Evolutionary conservation across 2,797 vertebrate species (phyloP).

Genomic region (Poeciliopsis presidionis): DNA sequence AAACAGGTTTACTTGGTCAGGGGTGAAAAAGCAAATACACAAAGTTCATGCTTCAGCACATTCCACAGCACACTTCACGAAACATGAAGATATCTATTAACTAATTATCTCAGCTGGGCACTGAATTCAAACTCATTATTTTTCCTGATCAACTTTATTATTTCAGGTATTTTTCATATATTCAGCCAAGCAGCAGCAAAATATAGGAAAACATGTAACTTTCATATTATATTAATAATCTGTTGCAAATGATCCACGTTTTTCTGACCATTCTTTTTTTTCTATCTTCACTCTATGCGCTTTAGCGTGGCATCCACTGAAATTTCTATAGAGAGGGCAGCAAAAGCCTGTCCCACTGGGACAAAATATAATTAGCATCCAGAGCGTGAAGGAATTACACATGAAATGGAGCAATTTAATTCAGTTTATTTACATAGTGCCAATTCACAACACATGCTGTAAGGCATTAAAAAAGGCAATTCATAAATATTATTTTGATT

Average conservation of each 20-base stretch:
- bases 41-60: background rate
- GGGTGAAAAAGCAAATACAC: background rate
- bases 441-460: background rate
- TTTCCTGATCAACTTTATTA: background rate
- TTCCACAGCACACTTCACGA: background rate
- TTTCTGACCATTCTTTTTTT: background rate
- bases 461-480: background rate
- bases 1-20: background rate
- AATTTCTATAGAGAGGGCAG: background rate
- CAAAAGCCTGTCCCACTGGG: background rate
- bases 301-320: conserved; percentile 1
- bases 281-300: background rate
- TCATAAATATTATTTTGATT: background rate
- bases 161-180: background rate
- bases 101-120: background rate
- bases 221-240: background rate
- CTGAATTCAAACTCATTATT: background rate
- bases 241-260: background rate
- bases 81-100: background rate
- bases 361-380: background rate
- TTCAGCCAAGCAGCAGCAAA: background rate
- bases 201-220: background rate
- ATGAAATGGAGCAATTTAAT: background rate
- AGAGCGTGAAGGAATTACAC: background rate
- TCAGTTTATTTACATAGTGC: background rate